Evolutionary conservation across 2,797 vertebrate species (phyloP), one percentile per base, ranked within the genome.

Genomic region (Rhabdomys pumilio): DNA sequence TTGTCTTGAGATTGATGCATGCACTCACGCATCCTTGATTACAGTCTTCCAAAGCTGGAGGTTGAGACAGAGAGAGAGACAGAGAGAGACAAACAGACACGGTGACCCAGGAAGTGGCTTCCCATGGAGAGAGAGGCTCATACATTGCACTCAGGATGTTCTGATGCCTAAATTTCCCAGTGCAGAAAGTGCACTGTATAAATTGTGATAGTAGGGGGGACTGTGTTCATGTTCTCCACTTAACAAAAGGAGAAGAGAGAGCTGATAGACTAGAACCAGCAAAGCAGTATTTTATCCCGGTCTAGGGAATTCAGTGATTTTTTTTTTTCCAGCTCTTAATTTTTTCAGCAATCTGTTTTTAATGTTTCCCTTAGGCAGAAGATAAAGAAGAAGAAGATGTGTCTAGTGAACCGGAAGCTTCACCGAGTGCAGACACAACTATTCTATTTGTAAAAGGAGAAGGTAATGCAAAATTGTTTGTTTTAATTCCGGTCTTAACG

Each of bases 401-500:
- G 88, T 99, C 99, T 0, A 99, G 99, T 59, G 99, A 99, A 96
- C 99, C 99, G 83, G 99, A 99, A 98, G 99, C 99, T 59, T 99
- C 99, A 11, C 99, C 99, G 8, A 99, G 99, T 80, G 99, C 99
- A 31, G 99, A 99, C 97, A 99, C 99, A 96, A 99, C 99, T 93
- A 99, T 99, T 97, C 98, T 99, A 57, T 99, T 99, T 92, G 99
- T 99, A 93, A 99, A 99, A 98, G 99, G 99, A 97, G 99, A 99
- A 97, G 99, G 99, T 99, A 98, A 98, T 94, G 22, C 0, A 61
- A 38, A 80, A 50, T 63, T 79, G 31, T 3, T 55, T 12, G 38
- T 75, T 94, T 94, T 87, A 63, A 84, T 57, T 82, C n/a, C 89
- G 4, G 11, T 22, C 11, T 22, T n/a, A 31, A 7, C 38, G 6